A percentile compares a stretch with the other conserved stretches of the same genome.
Evolutionary conservation across 1,140 invertebrate species (phyloP).

Genomic region (Polypedilum pembai): DNA sequence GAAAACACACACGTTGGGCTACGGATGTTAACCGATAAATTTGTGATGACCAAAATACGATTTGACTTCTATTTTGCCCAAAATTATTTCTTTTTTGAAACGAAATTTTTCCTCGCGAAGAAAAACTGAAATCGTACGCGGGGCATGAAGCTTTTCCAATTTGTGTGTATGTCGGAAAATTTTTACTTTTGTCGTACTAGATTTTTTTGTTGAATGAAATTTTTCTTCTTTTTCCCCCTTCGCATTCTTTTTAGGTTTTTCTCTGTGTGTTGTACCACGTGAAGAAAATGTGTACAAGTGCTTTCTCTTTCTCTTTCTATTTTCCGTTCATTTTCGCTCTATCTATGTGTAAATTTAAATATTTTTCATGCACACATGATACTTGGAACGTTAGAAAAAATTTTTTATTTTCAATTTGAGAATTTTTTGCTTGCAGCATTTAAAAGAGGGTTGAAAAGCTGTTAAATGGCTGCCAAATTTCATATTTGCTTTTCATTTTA

Average conservation of each 20-base stretch:
- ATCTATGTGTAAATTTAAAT: too few species aligned
- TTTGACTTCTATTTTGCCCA: neutral
- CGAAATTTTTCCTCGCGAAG: neutral
- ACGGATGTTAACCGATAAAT: neutral
- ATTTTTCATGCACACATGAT: too few species aligned
- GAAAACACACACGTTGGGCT: neutral
- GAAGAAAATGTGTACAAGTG: neutral
- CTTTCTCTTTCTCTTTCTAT: neutral
- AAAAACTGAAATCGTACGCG: neutral
- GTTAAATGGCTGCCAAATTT: too few species aligned
- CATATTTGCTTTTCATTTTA: too few species aligned
- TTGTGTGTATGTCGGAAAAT: neutral
- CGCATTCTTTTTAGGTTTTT: neutral
- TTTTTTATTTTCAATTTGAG: too few species aligned
- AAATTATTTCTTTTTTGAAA: neutral
- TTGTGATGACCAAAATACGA: too few species aligned
- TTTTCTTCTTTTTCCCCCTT: neutral
- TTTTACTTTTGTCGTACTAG: neutral
- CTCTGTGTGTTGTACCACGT: neutral
- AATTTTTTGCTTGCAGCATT: too few species aligned
- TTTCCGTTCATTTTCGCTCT: neutral
- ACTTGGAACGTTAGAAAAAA: too few species aligned
- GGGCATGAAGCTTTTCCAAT: neutral
- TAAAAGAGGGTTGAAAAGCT: too few species aligned
- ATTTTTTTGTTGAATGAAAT: neutral